Evolutionary conservation across 2,888 invertebrate species (phyloP), one percentile per base, ranked within the genome.

Genomic region (Hesperia comma): DNA sequence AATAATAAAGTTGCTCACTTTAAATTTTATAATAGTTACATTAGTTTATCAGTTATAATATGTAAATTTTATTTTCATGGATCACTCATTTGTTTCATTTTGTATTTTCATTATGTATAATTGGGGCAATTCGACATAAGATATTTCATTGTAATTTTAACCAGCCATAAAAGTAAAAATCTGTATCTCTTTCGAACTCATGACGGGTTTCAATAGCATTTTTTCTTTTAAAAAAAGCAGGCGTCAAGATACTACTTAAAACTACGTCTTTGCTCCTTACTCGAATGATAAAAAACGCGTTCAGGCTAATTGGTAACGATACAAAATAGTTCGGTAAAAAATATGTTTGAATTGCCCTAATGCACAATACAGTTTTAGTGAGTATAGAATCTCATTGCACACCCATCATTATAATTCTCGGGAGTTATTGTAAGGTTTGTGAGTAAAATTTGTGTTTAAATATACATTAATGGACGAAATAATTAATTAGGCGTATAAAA

Each of bases 1-100:
- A 71, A 78, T 81, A 71, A 78, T 81, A 85, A 83, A 79, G 84
- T 89, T 90, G 88, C 90, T 90, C 89, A 90, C 78, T 88, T 84
- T 74, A 83, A 84, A 85, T 84, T 87, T 86, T 87, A 84, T 83
- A 73, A 72, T 76, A 74, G 74, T 75, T 79, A 72, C 70, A 71
- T 68, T 63, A 63, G 63, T 26, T 57, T 63, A 63, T 46, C 15
- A 37, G 73, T 74, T 69, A n/a, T n/a, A n/a, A 69, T 61, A 49
- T 69, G 69, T 70, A 70, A 64, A 70, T 68, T 74, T 67, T 70
- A 64, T 74, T 70, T 71, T 66, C 63, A 63, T 32, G 62, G 69
- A 17, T 37, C 32, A 56, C 15, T 10, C 46, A 46, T 37, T 70
- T 72, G 63, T 55, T 63, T 55, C 26, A 43, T 33, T 55, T 26